Evolutionary conservation across 1,140 invertebrate species (phyloP), one percentile per base, ranked within the genome.

Genomic region (Ceratosolen solmsi): DNA sequence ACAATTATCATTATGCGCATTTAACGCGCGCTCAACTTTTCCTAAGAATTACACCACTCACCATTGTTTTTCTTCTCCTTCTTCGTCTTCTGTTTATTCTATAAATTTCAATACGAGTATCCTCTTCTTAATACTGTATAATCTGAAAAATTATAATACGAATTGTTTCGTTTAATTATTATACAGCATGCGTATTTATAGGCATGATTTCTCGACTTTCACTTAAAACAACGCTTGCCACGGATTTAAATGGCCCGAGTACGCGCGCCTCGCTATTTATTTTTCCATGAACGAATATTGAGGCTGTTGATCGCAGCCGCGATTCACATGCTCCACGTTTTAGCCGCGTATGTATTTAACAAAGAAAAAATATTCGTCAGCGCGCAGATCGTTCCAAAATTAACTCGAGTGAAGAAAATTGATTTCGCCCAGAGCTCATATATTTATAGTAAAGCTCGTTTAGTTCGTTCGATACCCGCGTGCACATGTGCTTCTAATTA

Each of bases 161-260:
- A n/a, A 60, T 8, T 25, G 20, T 60, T n/a, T 58, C 11, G 11
- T 2, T 25, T 65, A 30, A 78, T 36, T 78, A 25, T 30, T 76
- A 33, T 63, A 46, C 17, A 20, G 36, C n/a, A 76, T 36, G 46
- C 20, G 46, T 71, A 79, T 79, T 79, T 79, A 79, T 70, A 70
- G 68, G 65, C 65, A 71, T 71, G 77, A 56, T 79, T 71, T 70
- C 65, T 71, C 65, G 63, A 56, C 77, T 79, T 79, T 71, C 77
- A 56, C 77, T 36, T 30, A 51, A 76, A 60, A 63, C 54, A 22
- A 17, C 22, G 30, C 33, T 4, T 27, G 51, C 30, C 20, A 51
- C 9, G 27, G 46, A 30, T 13, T 1, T 46, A 51, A 72, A 49
- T 25, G 46, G 25, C 9, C 51, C 13, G 7, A 27, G 25, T 65